Conservation (phyloP, 2,113 vertebrate species). For the Halcyon malimbica region DNA sequence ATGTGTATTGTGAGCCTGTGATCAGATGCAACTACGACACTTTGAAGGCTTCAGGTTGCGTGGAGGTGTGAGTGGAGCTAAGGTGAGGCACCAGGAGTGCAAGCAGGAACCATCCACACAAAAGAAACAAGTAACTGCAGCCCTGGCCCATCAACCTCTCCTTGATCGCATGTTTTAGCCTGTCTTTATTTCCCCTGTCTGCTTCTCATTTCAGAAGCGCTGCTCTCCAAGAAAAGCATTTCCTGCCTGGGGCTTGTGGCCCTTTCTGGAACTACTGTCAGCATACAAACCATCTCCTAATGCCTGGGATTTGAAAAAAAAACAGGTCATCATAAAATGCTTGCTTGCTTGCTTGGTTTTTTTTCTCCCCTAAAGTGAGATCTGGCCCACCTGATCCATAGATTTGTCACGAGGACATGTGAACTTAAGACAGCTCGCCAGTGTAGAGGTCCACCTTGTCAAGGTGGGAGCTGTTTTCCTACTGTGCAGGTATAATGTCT, state of each 20-base stretch:
- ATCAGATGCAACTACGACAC: not conserved
- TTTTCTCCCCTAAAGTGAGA: not conserved
- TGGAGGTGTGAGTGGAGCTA: not conserved
- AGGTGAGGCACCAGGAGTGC: not conserved
- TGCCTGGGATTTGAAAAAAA: not conserved
- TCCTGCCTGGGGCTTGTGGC: not conserved
- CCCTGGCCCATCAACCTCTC: not conserved
- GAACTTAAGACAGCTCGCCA: not conserved
- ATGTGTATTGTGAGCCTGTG: not conserved
- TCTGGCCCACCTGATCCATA: not conserved
- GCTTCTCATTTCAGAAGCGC: not conserved
- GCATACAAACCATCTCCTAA: not conserved
- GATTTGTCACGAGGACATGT: not conserved
- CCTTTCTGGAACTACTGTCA: conserved; percentile 8
- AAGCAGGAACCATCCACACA: not conserved
- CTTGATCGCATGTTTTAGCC: not conserved
- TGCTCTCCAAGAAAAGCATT: conserved; percentile 60
- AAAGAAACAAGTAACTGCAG: not conserved
- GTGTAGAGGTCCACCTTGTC: not conserved
- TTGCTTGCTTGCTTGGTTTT: not conserved
- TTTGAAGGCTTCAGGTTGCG: not conserved
- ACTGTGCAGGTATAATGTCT: not conserved
- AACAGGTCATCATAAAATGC: not conserved
- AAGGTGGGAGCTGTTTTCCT: not conserved
- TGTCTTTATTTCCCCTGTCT: not conserved